phyloP scores from a whole-genome alignment of 2,113 vertebrate genomes.

The Rhinolophus sinicus region DNA sequence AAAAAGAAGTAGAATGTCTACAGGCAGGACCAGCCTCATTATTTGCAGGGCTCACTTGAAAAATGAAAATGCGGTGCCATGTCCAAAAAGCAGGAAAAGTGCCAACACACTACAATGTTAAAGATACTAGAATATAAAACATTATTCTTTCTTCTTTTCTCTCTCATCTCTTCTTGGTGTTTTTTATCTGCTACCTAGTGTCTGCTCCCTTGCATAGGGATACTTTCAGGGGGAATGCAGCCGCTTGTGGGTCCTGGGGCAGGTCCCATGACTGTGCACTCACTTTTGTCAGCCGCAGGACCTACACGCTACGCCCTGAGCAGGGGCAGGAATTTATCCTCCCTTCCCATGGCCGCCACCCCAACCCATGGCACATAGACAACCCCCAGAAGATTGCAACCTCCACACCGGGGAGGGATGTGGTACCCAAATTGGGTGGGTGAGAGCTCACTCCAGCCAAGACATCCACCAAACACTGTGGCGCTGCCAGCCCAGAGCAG shows the following conservation, averaged over 20 bases:
- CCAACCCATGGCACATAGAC: background rate
- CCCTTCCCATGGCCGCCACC: background rate
- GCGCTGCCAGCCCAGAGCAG: background rate
- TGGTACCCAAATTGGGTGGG: background rate
- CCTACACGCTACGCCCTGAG: rapidly evolving
- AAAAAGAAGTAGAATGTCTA: conserved; percentile 40
- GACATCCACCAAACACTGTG: background rate
- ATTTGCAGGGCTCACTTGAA: background rate
- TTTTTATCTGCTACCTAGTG: background rate
- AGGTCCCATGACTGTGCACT: background rate
- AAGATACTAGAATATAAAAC: background rate
- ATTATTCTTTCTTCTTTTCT: background rate
- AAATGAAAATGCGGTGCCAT: background rate
- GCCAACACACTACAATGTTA: background rate
- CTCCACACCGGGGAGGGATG: background rate
- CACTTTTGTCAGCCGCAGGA: background rate
- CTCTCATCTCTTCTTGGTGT: background rate
- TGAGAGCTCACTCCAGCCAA: background rate
- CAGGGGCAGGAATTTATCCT: background rate
- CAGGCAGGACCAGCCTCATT: background rate
- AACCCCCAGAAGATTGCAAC: background rate
- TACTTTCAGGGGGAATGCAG: background rate
- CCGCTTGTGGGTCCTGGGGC: background rate
- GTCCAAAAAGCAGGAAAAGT: conserved; percentile 1
- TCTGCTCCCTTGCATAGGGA: background rate